A percentile compares a stretch with the other conserved stretches of the same genome.
Evolutionary conservation across 2,113 vertebrate genomes (phyloP).

Genomic region (Asarcornis scutulata): DNA sequence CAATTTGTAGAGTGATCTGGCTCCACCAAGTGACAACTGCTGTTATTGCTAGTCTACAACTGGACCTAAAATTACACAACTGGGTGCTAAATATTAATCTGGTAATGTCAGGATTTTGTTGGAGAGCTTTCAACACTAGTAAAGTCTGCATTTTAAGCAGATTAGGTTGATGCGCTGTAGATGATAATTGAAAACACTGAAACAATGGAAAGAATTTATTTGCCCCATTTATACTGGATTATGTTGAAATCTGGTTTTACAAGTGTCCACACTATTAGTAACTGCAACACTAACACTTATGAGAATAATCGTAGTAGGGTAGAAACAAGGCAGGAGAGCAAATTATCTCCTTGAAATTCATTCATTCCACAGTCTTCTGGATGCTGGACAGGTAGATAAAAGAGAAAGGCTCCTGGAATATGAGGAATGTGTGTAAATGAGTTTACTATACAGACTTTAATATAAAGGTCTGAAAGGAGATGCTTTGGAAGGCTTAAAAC

Average conservation of each 20-base stretch:
- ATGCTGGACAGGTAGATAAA: not conserved
- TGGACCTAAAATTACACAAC: not conserved
- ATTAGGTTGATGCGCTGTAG: not conserved
- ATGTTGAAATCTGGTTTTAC: not conserved
- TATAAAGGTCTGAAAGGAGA: not conserved
- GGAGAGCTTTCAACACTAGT: not conserved
- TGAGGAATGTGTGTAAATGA: not conserved
- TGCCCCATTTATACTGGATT: not conserved
- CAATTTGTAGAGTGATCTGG: slow-evolving; percentile 69
- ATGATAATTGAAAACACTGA: not conserved
- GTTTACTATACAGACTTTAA: not conserved
- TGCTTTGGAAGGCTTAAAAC: not conserved
- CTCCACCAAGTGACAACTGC: slow-evolving; percentile 74
- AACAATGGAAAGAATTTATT: not conserved
- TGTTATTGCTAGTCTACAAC: slow-evolving; percentile 9
- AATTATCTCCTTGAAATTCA: not conserved
- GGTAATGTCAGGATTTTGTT: not conserved
- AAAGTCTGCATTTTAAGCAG: not conserved
- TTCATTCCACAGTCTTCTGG: not conserved
- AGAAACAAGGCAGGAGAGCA: not conserved
- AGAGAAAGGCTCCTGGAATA: not conserved
- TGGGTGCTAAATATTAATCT: not conserved
- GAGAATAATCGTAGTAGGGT: not conserved
- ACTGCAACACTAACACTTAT: not conserved
- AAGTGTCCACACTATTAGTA: not conserved